Base-by-base conservation (phyloP, 2,888 invertebrate species). In the Nycteola revayana region DNA sequence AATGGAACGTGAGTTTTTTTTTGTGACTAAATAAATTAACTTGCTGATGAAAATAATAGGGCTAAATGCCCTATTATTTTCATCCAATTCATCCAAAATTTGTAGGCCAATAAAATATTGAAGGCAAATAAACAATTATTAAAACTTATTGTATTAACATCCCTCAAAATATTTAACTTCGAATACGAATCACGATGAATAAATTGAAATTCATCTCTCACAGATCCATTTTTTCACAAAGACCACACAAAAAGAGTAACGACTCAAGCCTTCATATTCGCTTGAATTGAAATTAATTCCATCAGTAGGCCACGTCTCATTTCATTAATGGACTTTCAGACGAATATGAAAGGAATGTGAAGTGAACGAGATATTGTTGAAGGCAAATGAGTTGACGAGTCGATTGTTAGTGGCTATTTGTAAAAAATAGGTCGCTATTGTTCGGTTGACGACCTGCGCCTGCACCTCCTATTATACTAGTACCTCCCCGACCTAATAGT, bases 361-460 rank as follows among this genome's bases (percentile, higher is more conserved):
- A 58, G 64, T 60, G 62, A 69, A 58, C 55, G 61, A 66, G 63
- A 69, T 63, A 70, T 71, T 74, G 73, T 73, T 72, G 56, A 44
- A 66, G 59, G 68, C 72, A 72, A 77, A 75, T 76, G 69, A 71
- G 67, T 71, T 73, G 71, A 70, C 59, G 67, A 66, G 64, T 56
- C 65, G 69, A 73, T 76, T 73, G 74, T 75, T 74, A 72, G 65
- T 70, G 71, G 60, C 69, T 68, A 74, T 78, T 75, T 70, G 35
- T 35, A 41, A 48, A 75, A 83, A 79, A 83, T 82, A 73, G 83
- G 83, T 79, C 76, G 66, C 46, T 45, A 60, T 58, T 49, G 44
- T 49, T 52, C 73, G 78, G 78, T 70, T 78, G 71, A 61, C 63
- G 79, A 76, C 74, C 77, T 58, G 49, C 53, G 59, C 55, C 62